Conservation (phyloP, 2,113 vertebrate genomes). For the Grallaria varia region DNA sequence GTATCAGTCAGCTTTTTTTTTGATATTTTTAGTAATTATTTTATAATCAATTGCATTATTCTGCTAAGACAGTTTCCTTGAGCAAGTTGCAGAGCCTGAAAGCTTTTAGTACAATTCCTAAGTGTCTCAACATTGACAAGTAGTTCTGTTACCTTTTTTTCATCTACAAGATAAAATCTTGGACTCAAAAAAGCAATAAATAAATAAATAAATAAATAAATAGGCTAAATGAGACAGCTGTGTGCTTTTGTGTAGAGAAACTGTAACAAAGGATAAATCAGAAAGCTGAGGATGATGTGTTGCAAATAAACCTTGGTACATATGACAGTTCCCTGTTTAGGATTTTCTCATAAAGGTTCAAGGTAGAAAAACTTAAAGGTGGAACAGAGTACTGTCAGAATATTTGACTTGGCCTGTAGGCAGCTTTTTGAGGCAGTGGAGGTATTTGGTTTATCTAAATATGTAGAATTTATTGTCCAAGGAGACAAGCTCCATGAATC, state of each 20-base stretch:
- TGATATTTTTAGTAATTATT: not conserved
- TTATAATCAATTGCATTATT: not conserved
- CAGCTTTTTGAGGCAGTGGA: conserved; percentile 44
- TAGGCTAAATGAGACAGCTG: not conserved
- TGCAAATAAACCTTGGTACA: not conserved
- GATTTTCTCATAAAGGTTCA: conserved; percentile 42
- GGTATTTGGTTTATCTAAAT: conserved; percentile 69
- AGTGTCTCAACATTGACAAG: not conserved
- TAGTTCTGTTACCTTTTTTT: not conserved
- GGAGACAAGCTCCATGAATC: conserved; percentile 43
- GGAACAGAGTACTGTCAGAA: conserved; percentile 32
- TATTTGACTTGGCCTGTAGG: conserved; percentile 50
- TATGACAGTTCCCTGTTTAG: not conserved
- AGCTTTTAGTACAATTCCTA: not conserved
- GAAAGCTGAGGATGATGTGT: not conserved
- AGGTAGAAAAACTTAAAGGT: conserved; percentile 44
- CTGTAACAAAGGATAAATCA: not conserved
- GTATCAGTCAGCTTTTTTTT: not conserved
- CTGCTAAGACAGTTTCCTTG: not conserved
- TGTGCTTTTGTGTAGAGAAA: not conserved
- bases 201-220: no score
- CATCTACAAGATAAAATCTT: not conserved
- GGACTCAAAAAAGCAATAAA: not conserved
- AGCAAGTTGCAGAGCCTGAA: not conserved
- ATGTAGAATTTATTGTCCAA: conserved; percentile 62